These are phyloP conservation scores for Nymphalis io DNA, from an alignment of 1,140 invertebrate genomes.

Conservation along the genomic window DNA sequence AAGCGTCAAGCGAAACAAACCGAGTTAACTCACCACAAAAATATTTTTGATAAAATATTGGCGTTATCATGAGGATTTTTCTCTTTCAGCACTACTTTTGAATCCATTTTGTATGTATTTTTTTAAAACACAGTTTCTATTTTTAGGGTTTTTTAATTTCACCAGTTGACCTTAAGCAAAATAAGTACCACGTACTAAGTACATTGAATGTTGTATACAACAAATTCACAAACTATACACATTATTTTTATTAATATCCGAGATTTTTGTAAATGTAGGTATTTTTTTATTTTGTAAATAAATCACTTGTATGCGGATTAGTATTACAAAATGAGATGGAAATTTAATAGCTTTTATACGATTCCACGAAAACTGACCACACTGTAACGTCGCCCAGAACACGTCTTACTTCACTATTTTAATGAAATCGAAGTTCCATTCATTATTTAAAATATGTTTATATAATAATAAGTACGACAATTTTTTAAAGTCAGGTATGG, in stretches of 20 bases:
- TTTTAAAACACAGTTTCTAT: neutral
- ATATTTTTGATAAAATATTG: slow-evolving; percentile 65
- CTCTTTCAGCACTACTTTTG: slow-evolving; percentile 69
- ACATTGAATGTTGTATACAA: too few relatives aligned
- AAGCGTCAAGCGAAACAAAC: neutral
- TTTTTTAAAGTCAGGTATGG: slow-evolving; percentile 24
- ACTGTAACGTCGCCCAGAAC: slow-evolving; percentile 1
- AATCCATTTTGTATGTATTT: slow-evolving; percentile 54
- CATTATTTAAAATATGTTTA: neutral
- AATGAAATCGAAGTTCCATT: neutral
- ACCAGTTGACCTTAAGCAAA: too few relatives aligned
- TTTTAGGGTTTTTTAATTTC: neutral
- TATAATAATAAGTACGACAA: slow-evolving; percentile 18
- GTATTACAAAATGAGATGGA: slow-evolving; percentile 29
- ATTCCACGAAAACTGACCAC: slow-evolving; percentile 10
- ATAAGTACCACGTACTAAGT: too few relatives aligned
- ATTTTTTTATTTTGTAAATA: neutral
- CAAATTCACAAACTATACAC: too few relatives aligned
- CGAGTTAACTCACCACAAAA: slow-evolving; percentile 63
- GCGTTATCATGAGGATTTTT: slow-evolving; percentile 69
- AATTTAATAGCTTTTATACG: slow-evolving; percentile 24
- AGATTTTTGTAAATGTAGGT: too few relatives aligned
- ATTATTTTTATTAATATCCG: too few relatives aligned
- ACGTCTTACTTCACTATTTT: neutral
- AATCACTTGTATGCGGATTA: slow-evolving; percentile 13